These are phyloP conservation scores for Psilanteris sp. DNA, from an alignment of 1,140 invertebrate species.

Conservation along the genomic window DNA sequence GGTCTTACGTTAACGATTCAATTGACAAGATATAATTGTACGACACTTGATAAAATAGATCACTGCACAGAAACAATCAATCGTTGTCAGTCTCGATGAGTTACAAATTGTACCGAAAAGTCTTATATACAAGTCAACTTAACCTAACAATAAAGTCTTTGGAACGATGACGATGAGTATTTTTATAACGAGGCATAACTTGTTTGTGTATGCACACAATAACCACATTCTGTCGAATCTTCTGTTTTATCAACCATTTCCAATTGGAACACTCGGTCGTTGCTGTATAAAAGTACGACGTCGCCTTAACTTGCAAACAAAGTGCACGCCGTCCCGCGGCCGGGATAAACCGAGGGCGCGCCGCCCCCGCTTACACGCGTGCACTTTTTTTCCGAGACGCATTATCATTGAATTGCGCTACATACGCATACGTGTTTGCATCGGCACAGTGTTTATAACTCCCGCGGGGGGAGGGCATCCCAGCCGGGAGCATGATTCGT, in stretches of 20 bases:
- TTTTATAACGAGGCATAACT: constrained; percentile 16
- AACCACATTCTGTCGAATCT: neutral
- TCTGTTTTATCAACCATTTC: constrained; percentile 2
- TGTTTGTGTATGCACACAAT: constrained; percentile 5
- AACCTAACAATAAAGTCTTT: neutral
- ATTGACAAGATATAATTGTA: constrained; percentile 4
- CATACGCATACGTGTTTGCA: too few relatives aligned
- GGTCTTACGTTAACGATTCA: too few relatives aligned
- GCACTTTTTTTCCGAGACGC: constrained; percentile 36
- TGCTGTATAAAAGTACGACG: constrained; percentile 51
- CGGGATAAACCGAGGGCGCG: too few relatives aligned
- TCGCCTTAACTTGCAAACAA: constrained; percentile 52
- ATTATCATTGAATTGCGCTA: too few relatives aligned
- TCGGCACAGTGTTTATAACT: too few relatives aligned
- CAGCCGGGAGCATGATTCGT: too few relatives aligned
- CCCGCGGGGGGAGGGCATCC: too few relatives aligned
- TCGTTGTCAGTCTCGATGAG: neutral
- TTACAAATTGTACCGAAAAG: neutral
- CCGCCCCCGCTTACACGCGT: constrained; percentile 19
- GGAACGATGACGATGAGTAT: constrained; percentile 1
- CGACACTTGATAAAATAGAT: neutral
- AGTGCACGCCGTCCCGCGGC: constrained; percentile 15
- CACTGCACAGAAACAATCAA: constrained; percentile 9
- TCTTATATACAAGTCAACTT: neutral
- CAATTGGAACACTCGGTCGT: constrained; percentile 45